Percentiles rank a stretch among this genome's conserved stretches.
Conservation (phyloP, 2,797 vertebrate genomes). For the Acanthis flammea region DNA sequence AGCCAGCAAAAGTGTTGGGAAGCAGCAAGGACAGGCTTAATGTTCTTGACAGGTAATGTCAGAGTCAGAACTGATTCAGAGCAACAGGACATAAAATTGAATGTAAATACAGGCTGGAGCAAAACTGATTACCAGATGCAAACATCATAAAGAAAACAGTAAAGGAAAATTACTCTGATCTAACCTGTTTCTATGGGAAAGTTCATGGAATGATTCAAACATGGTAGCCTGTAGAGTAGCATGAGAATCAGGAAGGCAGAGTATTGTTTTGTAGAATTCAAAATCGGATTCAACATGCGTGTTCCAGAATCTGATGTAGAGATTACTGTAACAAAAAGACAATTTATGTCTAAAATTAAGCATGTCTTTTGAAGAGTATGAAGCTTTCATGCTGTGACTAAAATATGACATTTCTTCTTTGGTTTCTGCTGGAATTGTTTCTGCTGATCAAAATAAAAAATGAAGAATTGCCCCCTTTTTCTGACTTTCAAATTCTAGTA, state of each 20-base stretch:
- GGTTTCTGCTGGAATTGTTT: not conserved
- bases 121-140: not conserved
- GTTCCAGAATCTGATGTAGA: not conserved
- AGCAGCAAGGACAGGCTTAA: not conserved
- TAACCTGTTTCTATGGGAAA: not conserved
- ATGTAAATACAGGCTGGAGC: not conserved
- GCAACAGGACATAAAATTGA: not conserved
- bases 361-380: not conserved
- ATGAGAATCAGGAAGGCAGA: not conserved
- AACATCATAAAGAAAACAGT: not conserved
- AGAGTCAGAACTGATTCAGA: not conserved
- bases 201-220: not conserved
- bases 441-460: not conserved
- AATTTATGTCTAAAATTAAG: not conserved
- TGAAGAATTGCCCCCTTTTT: not conserved
- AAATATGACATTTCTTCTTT: not conserved
- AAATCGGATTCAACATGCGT: rapidly evolving
- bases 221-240: not conserved
- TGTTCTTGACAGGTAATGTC: not conserved
- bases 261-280: not conserved
- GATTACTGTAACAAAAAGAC: not conserved
- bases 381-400: not conserved
- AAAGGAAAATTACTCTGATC: not conserved
- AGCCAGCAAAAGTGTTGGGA: not conserved
- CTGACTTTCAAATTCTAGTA: not conserved